Evolutionary conservation across 1,140 invertebrate genomes (phyloP).

Genomic region (Cydia strobilella): DNA sequence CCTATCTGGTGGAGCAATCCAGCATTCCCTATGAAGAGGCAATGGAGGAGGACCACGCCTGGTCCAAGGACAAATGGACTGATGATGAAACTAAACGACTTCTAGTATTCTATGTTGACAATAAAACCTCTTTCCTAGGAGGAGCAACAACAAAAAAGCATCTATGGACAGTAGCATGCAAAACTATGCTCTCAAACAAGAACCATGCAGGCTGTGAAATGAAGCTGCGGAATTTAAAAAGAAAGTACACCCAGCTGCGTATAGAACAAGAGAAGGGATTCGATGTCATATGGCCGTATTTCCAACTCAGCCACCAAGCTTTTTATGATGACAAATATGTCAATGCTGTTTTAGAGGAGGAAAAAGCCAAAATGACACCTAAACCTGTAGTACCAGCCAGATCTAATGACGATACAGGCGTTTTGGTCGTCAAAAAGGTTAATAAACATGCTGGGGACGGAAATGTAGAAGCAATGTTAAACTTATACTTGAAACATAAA

Average conservation of each 20-base stretch:
- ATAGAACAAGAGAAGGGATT: constrained; percentile 48
- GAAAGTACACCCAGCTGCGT: constrained; percentile 52
- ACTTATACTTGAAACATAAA: constrained; percentile 65
- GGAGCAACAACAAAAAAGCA: constrained; percentile 58
- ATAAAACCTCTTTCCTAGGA: constrained; percentile 61
- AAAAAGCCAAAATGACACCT: constrained; percentile 31
- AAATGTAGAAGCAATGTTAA: constrained; percentile 64
- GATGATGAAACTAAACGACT: constrained; percentile 62
- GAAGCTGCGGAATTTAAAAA: constrained; percentile 56
- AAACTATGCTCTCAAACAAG: constrained; percentile 63
- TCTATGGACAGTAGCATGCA: constrained; percentile 68
- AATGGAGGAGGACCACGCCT: constrained; percentile 35
- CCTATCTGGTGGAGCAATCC: neutral
- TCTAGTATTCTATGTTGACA: constrained; percentile 68
- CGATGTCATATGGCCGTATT: constrained; percentile 49
- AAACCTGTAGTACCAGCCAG: constrained; percentile 40
- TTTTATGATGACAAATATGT: constrained; percentile 58
- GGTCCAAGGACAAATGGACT: constrained; percentile 54
- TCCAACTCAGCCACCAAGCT: constrained; percentile 61
- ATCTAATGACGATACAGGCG: constrained; percentile 41
- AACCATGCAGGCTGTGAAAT: constrained; percentile 56
- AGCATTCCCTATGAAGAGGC: constrained; percentile 45
- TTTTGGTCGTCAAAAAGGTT: constrained; percentile 52
- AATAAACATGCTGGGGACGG: constrained; percentile 43
- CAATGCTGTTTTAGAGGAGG: constrained; percentile 39